Base-by-base conservation (phyloP, 2,888 invertebrate species). In the Apamea crenata region DNA sequence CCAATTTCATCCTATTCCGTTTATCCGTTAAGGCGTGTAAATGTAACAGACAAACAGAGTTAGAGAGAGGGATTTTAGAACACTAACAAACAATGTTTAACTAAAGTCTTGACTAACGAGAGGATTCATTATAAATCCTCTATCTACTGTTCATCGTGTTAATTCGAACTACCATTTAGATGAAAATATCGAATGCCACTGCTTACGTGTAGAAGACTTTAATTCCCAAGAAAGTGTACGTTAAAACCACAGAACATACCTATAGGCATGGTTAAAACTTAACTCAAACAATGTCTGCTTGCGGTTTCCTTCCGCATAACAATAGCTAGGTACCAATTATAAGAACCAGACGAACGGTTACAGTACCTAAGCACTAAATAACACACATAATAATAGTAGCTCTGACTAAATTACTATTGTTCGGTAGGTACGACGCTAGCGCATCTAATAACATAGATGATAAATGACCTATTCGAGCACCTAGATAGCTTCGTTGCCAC, bases 381-480 rank as follows among this genome's bases (percentile, higher is more conserved):
- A 47, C 32, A 80, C 32, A 56, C 80, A 50, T 71, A 67, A 82
- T 65, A 70, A 77, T 66, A 56, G n/a, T 40, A 66, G 59, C 50
- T 56, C 56, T 53, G 44, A 29, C 18, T 47, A 68, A 82, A 83
- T 66, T 70, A 53, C 78, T 81, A 69, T 69, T 77, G 83, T 65
- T 65, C 36, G 65, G 65, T 65, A 12, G 7, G 14, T 66, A 36
- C 29, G 21, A 56, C 32, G 61, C 72, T 82, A 70, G 82, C 82
- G 63, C 69, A 82, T 84, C 73, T 82, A 82, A 82, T 83, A 36
- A 68, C 50, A 67, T 67, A 21, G 14, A 61, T 76, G 53, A 82
- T n/a, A 68, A 25, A 76, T 82, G 80, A 80, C 53, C 53, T 75
- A 32, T 61, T 81, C 21, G 32, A 36, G 29, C 47, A 59, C 70